Conservation (phyloP, 1,140 invertebrate genomes). For the Papilio polyxenes region DNA sequence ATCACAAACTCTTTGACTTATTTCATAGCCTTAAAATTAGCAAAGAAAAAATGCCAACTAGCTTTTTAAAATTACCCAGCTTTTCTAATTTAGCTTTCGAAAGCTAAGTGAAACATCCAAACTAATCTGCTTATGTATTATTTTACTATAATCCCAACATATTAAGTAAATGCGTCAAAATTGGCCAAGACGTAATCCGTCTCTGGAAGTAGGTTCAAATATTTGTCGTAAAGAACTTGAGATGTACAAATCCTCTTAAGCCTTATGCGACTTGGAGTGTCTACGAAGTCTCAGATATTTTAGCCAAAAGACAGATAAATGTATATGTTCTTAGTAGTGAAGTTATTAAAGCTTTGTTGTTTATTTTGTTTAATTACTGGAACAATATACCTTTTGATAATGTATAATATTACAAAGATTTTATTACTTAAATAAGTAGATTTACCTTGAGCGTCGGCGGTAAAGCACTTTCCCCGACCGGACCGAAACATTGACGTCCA, state of each 20-base stretch:
- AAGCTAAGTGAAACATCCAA: neutral
- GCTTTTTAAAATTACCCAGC: too few species aligned
- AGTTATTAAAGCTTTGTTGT: neutral
- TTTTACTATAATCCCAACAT: slow-evolving; percentile 2
- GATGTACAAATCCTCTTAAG: slow-evolving; percentile 33
- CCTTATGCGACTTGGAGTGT: slow-evolving; percentile 1
- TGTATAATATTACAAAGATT: too few species aligned
- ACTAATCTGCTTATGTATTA: neutral
- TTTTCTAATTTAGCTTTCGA: neutral
- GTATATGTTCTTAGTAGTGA: neutral
- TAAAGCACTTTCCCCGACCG: too few species aligned
- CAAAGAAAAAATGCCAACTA: too few species aligned
- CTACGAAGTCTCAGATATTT: slow-evolving; percentile 8
- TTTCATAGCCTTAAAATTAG: too few species aligned
- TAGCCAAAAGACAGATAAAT: slow-evolving; percentile 4
- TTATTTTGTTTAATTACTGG: too few species aligned
- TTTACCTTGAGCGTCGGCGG: too few species aligned
- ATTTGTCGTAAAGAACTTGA: slow-evolving; percentile 28
- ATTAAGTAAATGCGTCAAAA: neutral
- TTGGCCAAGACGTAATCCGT: slow-evolving; percentile 10
- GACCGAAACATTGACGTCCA: too few species aligned
- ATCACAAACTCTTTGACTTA: too few species aligned
- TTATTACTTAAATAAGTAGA: too few species aligned
- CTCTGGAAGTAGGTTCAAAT: slow-evolving; percentile 11
- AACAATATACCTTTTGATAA: too few species aligned